phyloP scores from a whole-genome alignment of 2,888 invertebrate genomes.

The Ophion slaviceki region DNA sequence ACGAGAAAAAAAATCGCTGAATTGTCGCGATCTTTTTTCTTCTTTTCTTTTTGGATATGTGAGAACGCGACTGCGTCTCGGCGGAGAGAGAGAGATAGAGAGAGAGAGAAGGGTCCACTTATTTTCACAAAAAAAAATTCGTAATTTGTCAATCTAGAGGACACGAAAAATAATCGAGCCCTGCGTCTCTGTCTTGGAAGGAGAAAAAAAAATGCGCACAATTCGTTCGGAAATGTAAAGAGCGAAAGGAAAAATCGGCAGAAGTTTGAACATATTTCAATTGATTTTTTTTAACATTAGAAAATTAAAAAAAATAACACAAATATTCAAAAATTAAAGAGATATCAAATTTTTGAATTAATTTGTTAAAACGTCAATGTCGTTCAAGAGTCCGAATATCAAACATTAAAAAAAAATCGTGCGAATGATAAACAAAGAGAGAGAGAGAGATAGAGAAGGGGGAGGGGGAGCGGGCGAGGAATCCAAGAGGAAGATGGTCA shows the following conservation, averaged over 20 bases:
- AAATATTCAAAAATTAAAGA: no score
- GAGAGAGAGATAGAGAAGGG: no score
- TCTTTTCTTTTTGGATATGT: conserved; percentile 5
- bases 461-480: no score
- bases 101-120: conserved; percentile 5
- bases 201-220: neutral
- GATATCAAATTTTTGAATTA: no score
- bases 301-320: no score
- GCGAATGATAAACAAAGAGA: no score
- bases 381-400: no score
- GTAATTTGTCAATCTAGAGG: neutral
- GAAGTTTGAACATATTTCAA: no score
- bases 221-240: neutral
- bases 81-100: conserved; percentile 3
- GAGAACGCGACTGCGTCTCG: conserved; percentile 19
- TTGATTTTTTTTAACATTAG: no score
- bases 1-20: neutral
- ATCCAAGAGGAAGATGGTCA: neutral
- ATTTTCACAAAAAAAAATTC: neutral
- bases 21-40: neutral
- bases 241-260: neutral
- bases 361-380: no score
- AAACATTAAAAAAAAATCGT: no score
- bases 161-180: neutral
- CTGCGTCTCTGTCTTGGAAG: neutral